These are phyloP conservation scores for Larimichthys crocea DNA, from an alignment of 2,113 vertebrate species.

Conservation along the genomic window DNA sequence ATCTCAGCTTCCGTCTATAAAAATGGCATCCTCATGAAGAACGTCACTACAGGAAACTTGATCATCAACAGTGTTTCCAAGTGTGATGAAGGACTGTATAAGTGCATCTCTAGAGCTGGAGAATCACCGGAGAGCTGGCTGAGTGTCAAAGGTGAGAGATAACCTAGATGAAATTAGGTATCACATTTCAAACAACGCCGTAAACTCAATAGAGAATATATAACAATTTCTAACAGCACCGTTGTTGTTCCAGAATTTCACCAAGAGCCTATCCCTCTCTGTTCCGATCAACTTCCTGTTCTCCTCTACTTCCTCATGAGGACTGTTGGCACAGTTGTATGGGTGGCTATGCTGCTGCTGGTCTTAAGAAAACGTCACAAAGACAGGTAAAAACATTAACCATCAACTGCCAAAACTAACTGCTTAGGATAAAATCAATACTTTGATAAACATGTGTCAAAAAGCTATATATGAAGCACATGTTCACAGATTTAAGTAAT, in stretches of 20 bases:
- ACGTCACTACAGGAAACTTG: not conserved
- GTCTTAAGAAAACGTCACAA: not conserved
- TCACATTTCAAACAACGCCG: not conserved
- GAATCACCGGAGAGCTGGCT: not conserved
- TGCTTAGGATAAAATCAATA: no score
- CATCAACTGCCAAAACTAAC: no score
- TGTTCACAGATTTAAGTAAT: no score
- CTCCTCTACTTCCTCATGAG: not conserved
- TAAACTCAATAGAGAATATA: no score
- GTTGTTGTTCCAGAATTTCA: not conserved
- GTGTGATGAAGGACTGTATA: not conserved
- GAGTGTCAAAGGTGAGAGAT: not conserved
- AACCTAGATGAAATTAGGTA: no score
- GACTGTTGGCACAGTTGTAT: not conserved
- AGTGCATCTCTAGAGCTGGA: not conserved
- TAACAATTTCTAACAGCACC: not conserved
- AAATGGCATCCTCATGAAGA: not conserved
- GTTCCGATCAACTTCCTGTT: not conserved
- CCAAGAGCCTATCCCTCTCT: not conserved
- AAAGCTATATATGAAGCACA: not conserved
- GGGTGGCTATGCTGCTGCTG: not conserved
- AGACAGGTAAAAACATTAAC: not conserved
- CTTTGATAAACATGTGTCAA: not conserved
- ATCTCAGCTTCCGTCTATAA: not conserved
- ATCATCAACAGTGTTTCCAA: not conserved